These are phyloP conservation scores for Lasioglossum calceatum DNA, from an alignment of 2,888 invertebrate species.

Conservation along the genomic window DNA sequence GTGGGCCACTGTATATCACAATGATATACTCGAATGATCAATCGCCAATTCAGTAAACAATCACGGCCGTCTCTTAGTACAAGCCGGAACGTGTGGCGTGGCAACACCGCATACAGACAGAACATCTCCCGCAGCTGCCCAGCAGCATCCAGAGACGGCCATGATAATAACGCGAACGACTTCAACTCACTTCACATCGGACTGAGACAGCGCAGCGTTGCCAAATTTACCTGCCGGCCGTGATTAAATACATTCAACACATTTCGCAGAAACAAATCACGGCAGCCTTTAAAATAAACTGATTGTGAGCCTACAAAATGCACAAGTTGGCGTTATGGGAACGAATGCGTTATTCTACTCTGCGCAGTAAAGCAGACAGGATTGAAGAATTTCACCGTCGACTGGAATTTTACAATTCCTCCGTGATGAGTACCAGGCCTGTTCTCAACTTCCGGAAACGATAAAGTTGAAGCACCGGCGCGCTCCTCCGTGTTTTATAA, in stretches of 20 bases:
- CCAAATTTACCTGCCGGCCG: too few relatives aligned
- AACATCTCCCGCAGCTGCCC: too few relatives aligned
- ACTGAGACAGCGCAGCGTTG: too few relatives aligned
- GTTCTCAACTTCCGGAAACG: slow-evolving; percentile 11
- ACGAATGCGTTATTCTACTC: not conserved
- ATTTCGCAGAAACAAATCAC: not conserved
- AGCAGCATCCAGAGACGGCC: too few relatives aligned
- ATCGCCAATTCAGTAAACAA: too few relatives aligned
- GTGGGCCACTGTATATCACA: too few relatives aligned
- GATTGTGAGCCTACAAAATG: not conserved
- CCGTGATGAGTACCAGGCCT: not conserved
- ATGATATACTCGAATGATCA: too few relatives aligned
- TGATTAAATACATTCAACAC: slow-evolving; percentile 13
- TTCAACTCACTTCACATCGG: too few relatives aligned
- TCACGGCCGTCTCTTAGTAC: too few relatives aligned
- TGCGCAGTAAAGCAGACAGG: not conserved
- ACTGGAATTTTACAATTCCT: slow-evolving; percentile 9
- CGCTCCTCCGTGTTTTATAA: slow-evolving; percentile 10
- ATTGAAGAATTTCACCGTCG: not conserved
- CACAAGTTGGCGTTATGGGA: not conserved
- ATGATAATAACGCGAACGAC: too few relatives aligned
- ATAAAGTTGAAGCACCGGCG: slow-evolving; percentile 12
- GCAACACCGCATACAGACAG: too few relatives aligned
- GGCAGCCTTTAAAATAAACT: slow-evolving; percentile 4
- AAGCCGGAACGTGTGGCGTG: too few relatives aligned